These are phyloP conservation scores for Siniperca knerii DNA, from an alignment of 2,113 vertebrate species.

Conservation along the genomic window DNA sequence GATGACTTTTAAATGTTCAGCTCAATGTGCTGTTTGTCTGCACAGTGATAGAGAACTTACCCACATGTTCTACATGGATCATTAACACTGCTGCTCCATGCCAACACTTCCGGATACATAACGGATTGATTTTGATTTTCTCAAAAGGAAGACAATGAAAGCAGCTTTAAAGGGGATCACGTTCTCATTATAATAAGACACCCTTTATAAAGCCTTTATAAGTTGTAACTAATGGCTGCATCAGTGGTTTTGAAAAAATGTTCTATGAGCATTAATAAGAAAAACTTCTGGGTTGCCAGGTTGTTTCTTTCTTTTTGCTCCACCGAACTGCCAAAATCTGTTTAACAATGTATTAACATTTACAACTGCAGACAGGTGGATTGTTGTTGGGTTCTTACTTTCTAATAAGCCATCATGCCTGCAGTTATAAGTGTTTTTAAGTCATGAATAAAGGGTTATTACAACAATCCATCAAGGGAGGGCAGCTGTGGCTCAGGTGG, in stretches of 20 bases:
- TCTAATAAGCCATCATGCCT: no score
- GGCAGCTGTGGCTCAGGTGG: no score
- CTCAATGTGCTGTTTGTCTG: constrained; percentile 39
- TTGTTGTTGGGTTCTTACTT: no score
- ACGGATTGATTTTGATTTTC: background rate
- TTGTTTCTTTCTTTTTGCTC: no score
- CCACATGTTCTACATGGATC: constrained; percentile 24
- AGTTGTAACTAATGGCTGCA: background rate
- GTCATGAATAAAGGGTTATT: no score
- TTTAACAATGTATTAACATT: no score
- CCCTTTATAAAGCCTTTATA: background rate
- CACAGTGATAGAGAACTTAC: background rate
- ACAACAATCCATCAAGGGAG: no score
- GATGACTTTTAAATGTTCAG: constrained; percentile 70
- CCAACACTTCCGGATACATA: background rate
- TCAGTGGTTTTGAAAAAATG: background rate
- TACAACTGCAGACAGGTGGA: no score
- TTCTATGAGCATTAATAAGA: background rate
- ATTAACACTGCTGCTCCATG: constrained; percentile 26
- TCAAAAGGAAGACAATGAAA: background rate
- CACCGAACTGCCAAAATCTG: no score
- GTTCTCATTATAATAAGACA: background rate
- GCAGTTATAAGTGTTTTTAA: no score
- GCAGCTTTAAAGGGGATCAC: background rate
- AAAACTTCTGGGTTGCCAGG: background rate